Percentiles rank a stretch among this genome's conserved stretches.
phyloP scores from a whole-genome alignment of 2,797 vertebrate species.

The Squalus acanthias region DNA sequence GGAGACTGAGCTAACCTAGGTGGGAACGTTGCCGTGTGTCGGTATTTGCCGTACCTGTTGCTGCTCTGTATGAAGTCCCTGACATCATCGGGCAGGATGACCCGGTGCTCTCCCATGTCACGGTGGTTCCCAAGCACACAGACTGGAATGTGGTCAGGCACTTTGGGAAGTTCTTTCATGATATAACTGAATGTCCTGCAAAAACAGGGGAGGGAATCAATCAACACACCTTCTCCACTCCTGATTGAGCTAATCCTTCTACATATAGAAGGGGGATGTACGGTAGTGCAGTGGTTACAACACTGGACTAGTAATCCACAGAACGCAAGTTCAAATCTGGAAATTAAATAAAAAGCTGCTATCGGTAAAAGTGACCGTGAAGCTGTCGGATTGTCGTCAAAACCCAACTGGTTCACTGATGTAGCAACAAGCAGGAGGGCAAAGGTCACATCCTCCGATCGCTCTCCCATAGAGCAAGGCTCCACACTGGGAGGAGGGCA shows the following conservation, averaged over 20 bases:
- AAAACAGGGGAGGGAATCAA: background rate
- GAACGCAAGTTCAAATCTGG: background rate
- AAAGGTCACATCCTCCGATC: background rate
- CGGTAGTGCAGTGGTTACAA: background rate
- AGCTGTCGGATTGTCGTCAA: background rate
- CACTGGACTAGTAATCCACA: background rate
- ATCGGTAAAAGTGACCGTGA: background rate
- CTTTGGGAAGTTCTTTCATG: slow-evolving; percentile 87
- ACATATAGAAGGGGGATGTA: background rate
- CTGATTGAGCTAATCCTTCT: background rate
- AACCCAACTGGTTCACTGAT: background rate
- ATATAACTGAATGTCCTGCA: slow-evolving; percentile 94
- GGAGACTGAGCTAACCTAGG: background rate
- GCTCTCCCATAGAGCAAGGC: too few species aligned
- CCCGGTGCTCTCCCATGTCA: slow-evolving; percentile 95
- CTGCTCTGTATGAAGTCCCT: slow-evolving; percentile 78
- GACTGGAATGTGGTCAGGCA: slow-evolving; percentile 88
- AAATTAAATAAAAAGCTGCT: background rate
- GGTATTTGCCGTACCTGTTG: slow-evolving; percentile 69
- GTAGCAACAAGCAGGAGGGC: background rate
- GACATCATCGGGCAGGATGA: slow-evolving; percentile 84
- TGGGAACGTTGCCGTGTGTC: rapidly evolving
- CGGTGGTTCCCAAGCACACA: slow-evolving; percentile 92
- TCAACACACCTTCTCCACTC: background rate
- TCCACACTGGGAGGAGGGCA: background rate